Evolutionary conservation across 2,888 invertebrate genomes (phyloP).

Genomic region (Parnassius smintheus): DNA sequence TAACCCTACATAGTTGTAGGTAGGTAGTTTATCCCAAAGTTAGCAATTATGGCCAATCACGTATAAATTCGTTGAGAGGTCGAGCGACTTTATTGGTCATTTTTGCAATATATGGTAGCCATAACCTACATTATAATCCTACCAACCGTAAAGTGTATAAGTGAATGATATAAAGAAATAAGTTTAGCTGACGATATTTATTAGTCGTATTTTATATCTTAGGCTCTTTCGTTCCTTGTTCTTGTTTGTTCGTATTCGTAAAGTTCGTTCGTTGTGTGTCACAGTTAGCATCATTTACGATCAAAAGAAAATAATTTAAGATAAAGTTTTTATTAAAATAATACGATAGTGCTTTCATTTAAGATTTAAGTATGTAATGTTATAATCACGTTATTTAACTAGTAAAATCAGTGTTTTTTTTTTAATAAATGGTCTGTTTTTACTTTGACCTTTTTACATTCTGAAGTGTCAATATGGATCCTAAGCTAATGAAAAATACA

Average conservation of each 20-base stretch:
- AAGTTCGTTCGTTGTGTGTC: slow-evolving; percentile 53
- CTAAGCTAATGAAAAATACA: slow-evolving; percentile 47
- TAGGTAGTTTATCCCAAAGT: slow-evolving; percentile 31
- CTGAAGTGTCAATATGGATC: slow-evolving; percentile 59
- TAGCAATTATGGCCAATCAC: slow-evolving; percentile 42
- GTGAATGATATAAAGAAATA: slow-evolving; percentile 38
- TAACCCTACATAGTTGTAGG: slow-evolving; percentile 25
- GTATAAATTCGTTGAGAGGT: slow-evolving; percentile 34
- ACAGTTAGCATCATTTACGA: slow-evolving; percentile 52
- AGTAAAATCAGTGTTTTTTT: slow-evolving; percentile 42
- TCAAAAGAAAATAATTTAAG: slow-evolving; percentile 40
- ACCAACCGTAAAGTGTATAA: slow-evolving; percentile 39
- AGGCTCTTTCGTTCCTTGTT: slow-evolving; percentile 65
- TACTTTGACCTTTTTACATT: slow-evolving; percentile 69
- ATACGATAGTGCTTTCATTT: slow-evolving; percentile 30
- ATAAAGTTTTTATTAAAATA: slow-evolving; percentile 11
- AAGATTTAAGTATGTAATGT: slow-evolving; percentile 31
- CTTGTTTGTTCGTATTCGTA: slow-evolving; percentile 37
- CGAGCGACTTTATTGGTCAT: slow-evolving; percentile 42
- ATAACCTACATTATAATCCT: slow-evolving; percentile 42
- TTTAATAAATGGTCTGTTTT: slow-evolving; percentile 60
- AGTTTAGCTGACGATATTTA: slow-evolving; percentile 39
- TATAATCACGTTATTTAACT: slow-evolving; percentile 34
- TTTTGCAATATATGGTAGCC: slow-evolving; percentile 37
- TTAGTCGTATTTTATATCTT: slow-evolving; percentile 44